Conservation (phyloP, 2,113 vertebrate genomes). For the Oceanodroma tethys region DNA sequence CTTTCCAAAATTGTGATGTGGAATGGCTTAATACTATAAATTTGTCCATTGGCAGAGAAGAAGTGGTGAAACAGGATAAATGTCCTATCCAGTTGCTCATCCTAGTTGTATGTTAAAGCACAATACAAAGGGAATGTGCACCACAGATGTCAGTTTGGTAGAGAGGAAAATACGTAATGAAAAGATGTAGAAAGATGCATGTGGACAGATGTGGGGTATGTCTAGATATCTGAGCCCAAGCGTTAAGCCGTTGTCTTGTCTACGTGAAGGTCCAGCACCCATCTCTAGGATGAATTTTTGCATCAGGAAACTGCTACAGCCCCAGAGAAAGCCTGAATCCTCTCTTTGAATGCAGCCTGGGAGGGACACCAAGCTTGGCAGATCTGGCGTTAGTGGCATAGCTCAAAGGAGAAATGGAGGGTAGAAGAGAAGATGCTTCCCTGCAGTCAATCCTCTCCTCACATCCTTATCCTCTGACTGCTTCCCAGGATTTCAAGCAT, state of each 20-base stretch:
- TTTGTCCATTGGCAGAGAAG: neutral
- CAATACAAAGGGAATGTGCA: neutral
- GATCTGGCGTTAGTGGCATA: neutral
- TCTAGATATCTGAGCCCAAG: neutral
- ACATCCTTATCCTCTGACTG: neutral
- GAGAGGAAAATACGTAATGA: neutral
- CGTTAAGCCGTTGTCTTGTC: neutral
- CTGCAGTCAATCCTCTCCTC: neutral
- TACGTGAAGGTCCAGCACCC: neutral
- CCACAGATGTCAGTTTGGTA: neutral
- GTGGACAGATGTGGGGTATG: rapidly evolving
- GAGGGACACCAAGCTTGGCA: neutral
- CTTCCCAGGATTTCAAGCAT: neutral
- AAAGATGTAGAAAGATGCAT: neutral
- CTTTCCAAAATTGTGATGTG: neutral
- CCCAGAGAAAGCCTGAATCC: neutral
- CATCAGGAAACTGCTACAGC: neutral
- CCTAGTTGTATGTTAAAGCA: neutral
- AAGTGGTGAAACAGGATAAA: neutral
- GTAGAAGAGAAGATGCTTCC: neutral
- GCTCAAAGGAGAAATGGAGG: neutral
- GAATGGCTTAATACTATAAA: neutral
- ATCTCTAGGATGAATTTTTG: neutral
- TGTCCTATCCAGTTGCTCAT: neutral
- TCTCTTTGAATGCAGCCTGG: neutral